phyloP scores from a whole-genome alignment of 2,797 vertebrate genomes.

The Triplophysa bombifrons region DNA sequence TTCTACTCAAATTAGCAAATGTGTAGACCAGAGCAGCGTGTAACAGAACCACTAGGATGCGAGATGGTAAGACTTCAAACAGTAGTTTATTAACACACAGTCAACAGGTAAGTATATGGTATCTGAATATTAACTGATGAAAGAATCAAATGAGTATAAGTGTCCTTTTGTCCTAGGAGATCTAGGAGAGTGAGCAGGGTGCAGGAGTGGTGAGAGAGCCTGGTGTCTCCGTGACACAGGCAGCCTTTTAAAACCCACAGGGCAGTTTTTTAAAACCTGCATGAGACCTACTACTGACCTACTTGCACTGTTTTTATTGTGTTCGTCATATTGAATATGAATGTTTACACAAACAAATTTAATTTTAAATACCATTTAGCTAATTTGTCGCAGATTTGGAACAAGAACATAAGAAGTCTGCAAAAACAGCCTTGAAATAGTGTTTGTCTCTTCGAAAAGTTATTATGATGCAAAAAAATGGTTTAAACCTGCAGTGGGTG shows the following conservation, averaged over 20 bases:
- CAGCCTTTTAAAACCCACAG: background rate
- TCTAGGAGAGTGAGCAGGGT: no score
- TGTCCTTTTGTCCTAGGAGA: no score
- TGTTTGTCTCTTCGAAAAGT: conserved; percentile 19
- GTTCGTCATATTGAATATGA: background rate
- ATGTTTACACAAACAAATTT: background rate
- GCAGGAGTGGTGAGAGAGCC: no score
- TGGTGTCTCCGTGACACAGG: no score
- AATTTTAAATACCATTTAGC: background rate
- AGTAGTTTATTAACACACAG: no score
- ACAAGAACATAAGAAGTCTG: conserved; percentile 21
- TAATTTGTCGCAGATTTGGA: conserved; percentile 29
- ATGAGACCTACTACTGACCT: background rate
- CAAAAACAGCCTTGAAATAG: background rate
- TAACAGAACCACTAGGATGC: no score
- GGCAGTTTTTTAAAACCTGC: background rate
- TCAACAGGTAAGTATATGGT: no score
- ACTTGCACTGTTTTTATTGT: background rate
- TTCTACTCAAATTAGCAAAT: conserved; percentile 9
- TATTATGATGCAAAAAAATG: conserved; percentile 1
- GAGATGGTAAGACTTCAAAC: no score
- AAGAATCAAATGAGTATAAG: no score
- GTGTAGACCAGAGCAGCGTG: background rate
- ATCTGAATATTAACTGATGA: no score
- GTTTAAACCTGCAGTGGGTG: conserved; percentile 23